These are phyloP conservation scores for Eupithecia vulgata DNA, from an alignment of 2,888 invertebrate genomes.

Conservation along the genomic window DNA sequence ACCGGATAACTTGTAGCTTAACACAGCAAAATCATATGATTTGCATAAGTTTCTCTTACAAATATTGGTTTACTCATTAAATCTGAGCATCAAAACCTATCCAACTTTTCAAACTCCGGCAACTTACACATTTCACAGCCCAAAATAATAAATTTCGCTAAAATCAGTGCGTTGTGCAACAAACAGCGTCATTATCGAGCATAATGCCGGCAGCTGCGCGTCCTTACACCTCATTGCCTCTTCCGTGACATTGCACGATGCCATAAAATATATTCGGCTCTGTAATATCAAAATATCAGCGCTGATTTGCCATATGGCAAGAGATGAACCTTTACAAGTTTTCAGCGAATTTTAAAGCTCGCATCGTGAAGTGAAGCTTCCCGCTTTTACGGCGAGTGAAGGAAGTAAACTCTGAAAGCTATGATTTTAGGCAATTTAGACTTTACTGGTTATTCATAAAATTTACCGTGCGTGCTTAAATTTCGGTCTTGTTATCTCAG, in stretches of 20 bases:
- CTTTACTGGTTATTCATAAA: neutral
- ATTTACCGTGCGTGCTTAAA: neutral
- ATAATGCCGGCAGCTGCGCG: slow-evolving; percentile 74
- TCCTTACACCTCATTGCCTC: slow-evolving; percentile 77
- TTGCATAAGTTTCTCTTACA: too few species aligned
- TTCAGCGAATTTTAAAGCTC: neutral
- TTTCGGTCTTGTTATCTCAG: neutral
- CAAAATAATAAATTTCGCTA: slow-evolving; percentile 50
- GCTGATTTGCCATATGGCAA: slow-evolving; percentile 53
- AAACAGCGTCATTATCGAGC: slow-evolving; percentile 66
- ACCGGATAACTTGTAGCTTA: neutral
- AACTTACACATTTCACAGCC: slow-evolving; percentile 8
- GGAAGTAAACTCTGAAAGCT: neutral
- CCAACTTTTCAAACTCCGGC: slow-evolving; percentile 12
- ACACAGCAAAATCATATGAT: too few species aligned
- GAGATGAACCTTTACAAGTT: neutral
- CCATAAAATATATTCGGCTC: slow-evolving; percentile 77
- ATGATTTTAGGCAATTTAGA: neutral
- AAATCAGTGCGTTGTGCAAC: slow-evolving; percentile 56
- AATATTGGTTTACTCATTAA: neutral
- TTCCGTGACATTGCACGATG: slow-evolving; percentile 79
- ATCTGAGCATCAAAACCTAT: neutral
- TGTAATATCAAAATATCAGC: slow-evolving; percentile 62
- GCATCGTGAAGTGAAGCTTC: neutral
- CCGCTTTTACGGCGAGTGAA: neutral